A percentile compares a stretch with the other conserved stretches of the same genome.
Conservation (phyloP, 1,140 invertebrate genomes). For the Sinonovacula constricta region DNA sequence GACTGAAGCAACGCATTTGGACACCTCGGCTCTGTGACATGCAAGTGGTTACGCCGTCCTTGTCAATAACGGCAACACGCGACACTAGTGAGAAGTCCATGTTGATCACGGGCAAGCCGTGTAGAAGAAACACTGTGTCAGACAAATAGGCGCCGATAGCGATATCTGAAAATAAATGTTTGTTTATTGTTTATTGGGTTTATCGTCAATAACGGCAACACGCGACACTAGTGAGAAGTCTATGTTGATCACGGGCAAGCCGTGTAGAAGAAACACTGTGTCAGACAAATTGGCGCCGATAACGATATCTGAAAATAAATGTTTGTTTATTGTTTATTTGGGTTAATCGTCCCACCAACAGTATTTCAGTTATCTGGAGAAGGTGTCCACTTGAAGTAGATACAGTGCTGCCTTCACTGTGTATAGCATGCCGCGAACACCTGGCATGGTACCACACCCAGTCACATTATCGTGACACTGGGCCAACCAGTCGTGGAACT, state of each 20-base stretch:
- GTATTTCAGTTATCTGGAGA: too few relatives aligned
- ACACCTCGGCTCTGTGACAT: not conserved
- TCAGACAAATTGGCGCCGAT: constrained; percentile 38
- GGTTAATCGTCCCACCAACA: too few relatives aligned
- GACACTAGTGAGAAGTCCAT: constrained; percentile 9
- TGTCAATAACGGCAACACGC: constrained; percentile 21
- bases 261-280: constrained; percentile 17
- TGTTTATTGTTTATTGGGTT: too few relatives aligned
- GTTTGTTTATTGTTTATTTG: too few relatives aligned
- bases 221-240: constrained; percentile 3
- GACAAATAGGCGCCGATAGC: constrained; percentile 37
- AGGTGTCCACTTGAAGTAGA: too few relatives aligned
- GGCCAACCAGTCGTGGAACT: too few relatives aligned
- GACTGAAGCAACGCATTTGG: not conserved
- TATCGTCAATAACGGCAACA: too few relatives aligned
- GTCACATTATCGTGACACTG: too few relatives aligned
- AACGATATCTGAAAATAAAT: constrained; percentile 7
- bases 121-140: constrained; percentile 17
- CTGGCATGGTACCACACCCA: too few relatives aligned
- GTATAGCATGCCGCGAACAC: too few relatives aligned
- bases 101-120: constrained; percentile 32
- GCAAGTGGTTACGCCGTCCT: not conserved
- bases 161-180: too few relatives aligned
- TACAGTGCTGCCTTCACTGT: too few relatives aligned
- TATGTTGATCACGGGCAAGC: constrained; percentile 32